Evolutionary conservation across 2,113 vertebrate species (phyloP), one percentile per base, ranked within the genome.

Genomic region (Paralichthys olivaceus): DNA sequence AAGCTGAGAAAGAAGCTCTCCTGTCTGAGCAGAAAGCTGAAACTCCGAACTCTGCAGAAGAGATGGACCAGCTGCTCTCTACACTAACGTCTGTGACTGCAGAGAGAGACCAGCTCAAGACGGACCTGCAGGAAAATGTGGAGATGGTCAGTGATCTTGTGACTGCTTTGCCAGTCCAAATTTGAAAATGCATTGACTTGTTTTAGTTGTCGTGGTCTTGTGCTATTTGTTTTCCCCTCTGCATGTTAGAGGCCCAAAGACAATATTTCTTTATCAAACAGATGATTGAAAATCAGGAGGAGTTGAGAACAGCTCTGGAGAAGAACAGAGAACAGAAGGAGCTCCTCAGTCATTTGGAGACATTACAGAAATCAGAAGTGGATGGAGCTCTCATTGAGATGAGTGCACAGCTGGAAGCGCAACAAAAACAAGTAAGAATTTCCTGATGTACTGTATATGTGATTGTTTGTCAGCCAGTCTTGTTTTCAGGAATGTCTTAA

Each of bases 221-320:
- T 22, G 25, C 12, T 20, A 1, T 22, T 23, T 43, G 1, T 34
- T 49, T 9, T 45, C 22, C 6, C 22, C 22, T 20, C 1, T 28
- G 11, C 28, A 19, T 37, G 17, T 32, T 1, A 3, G 22, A 19
- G 34, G 26, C 1, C 29, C 26, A 59, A 34, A 14, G 11, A n/a
- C 13, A 0, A 9, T 45, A 26, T 40, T 29, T 37, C 2, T 58
- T 34, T 12, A 0, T 40, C n/a, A 28, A 26, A 65, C 71, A 91
- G 91, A 91, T 82, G 84, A 90, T 91, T 64, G 89, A 91, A 59
- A 87, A 73, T 54, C 91, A 93, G 13, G 85, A 77, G 1, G 88
- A 91, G 63, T 75, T 91, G 13, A 85, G 86, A 51, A 25, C 59
- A 0, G 71, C 83, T 20, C 67, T 87, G 53, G 86, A 77, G 20